These are phyloP conservation scores for Anableps anableps DNA, from an alignment of 2,797 vertebrate genomes.

Conservation along the genomic window DNA sequence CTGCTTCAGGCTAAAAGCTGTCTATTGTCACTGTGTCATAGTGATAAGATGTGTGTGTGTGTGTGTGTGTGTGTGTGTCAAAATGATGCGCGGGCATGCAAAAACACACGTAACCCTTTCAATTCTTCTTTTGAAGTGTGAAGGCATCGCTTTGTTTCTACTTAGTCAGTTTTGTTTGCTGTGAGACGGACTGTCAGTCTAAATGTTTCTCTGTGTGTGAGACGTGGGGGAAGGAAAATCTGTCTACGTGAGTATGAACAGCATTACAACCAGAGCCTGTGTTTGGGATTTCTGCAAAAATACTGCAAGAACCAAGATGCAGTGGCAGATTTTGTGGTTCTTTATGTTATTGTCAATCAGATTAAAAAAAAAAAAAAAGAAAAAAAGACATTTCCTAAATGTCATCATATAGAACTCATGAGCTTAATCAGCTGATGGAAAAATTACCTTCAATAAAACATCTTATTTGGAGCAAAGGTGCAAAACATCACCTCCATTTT, in stretches of 20 bases:
- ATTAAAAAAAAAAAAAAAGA: neutral
- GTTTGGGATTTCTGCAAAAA: neutral
- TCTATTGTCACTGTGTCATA: constrained; percentile 46
- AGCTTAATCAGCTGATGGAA: neutral
- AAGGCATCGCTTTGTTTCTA: constrained; percentile 36
- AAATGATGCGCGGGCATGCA: constrained; percentile 12
- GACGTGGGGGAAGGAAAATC: constrained; percentile 5
- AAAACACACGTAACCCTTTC: constrained; percentile 2
- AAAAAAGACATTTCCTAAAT: neutral
- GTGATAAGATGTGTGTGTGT: constrained; percentile 56
- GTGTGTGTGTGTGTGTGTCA: constrained; percentile 39
- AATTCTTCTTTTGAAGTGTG: constrained; percentile 28
- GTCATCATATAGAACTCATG: neutral
- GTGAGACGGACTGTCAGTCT: constrained; percentile 52
- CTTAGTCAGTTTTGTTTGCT: constrained; percentile 44
- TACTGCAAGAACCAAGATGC: neutral
- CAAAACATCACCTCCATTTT: neutral
- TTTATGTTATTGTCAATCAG: neutral
- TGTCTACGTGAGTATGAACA: constrained; percentile 13
- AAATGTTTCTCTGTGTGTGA: constrained; percentile 21
- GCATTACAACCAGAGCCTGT: neutral
- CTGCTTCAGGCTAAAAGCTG: constrained; percentile 42
- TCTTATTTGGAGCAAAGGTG: neutral
- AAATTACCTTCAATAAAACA: neutral
- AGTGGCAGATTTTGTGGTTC: neutral